A percentile compares a stretch with the other conserved stretches of the same genome.
These are phyloP conservation scores for Adelognathus sp. DNA, from an alignment of 2,888 invertebrate genomes.

Conservation along the genomic window DNA sequence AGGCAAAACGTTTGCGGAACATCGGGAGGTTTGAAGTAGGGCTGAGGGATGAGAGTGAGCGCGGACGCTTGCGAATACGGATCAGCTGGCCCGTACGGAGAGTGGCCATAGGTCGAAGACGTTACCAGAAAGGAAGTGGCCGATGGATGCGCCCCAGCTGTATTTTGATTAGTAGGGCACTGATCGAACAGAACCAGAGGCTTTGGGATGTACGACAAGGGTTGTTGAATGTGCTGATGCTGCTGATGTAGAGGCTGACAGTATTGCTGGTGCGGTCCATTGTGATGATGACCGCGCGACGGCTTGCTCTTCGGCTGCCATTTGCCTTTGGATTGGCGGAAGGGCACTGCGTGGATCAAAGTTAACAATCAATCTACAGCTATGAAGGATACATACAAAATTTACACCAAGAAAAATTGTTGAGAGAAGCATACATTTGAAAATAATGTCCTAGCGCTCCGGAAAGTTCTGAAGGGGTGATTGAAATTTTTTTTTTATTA, in stretches of 20 bases:
- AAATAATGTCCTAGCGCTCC: too few species aligned
- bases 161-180: constrained; percentile 55
- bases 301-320: constrained; percentile 73
- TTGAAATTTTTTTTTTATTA: background rate
- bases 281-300: constrained; percentile 62
- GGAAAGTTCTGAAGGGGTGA: too few species aligned
- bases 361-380: too few species aligned
- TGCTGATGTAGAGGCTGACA: constrained; percentile 51
- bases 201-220: constrained; percentile 68
- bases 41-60: constrained; percentile 68
- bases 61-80: constrained; percentile 67
- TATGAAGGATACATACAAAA: too few species aligned
- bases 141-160: constrained; percentile 56
- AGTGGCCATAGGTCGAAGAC: constrained; percentile 69
- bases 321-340: constrained; percentile 67
- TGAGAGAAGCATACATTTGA: too few species aligned
- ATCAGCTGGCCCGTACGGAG: constrained; percentile 67
- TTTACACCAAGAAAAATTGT: too few species aligned
- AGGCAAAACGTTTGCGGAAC: constrained; percentile 68
- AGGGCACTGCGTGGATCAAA: constrained; percentile 17
- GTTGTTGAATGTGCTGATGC: constrained; percentile 46
- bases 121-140: constrained; percentile 69
- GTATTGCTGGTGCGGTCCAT: constrained; percentile 58
- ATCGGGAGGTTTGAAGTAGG: constrained; percentile 74
- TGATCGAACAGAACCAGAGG: constrained; percentile 72